Evolutionary conservation across 1,140 invertebrate species (phyloP), one percentile per base, ranked within the genome.

Genomic region (Mya arenaria): DNA sequence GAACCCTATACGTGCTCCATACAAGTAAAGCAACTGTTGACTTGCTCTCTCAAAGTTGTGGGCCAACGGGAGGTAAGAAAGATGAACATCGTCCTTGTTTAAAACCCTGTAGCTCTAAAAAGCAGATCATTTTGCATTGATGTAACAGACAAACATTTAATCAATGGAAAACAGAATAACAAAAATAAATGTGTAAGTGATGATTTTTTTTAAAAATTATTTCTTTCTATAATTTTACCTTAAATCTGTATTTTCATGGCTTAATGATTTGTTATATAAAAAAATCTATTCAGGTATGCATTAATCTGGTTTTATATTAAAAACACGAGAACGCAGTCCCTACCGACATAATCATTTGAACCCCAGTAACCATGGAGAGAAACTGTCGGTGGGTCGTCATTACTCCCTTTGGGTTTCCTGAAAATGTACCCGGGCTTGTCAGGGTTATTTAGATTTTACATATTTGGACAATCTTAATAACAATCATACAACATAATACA

Each of bases 301-400:
- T n/a, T n/a, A n/a, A n/a, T n/a, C n/a, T n/a, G n/a, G n/a, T n/a
- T n/a, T n/a, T n/a, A n/a, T n/a, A n/a, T n/a, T n/a, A n/a, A n/a
- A n/a, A n/a, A n/a, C n/a, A n/a, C n/a, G n/a, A n/a, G n/a, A n/a
- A n/a, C n/a, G n/a, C n/a, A n/a, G n/a, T n/a, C n/a, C 82, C 83
- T 82, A 89, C 88, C 48, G 74, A 19, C 13, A 62, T 41, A 28
- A 62, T 77, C 5, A 30, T 60, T 28, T 37, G 23, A 13, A 97
- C 95, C 55, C 96, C 96, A 90, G 96, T 96, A 72, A 97, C 95
- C 10, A 96, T 96, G 4, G 97, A 96, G 72, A 99, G 95, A 10
- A 99, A 96, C 91, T 98, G 99, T 90, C 96, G 96, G 91, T 99
- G 98, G 3, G 97, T 98, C 80, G 99, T 92, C 97, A 99, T 98